A percentile compares a stretch with the other conserved stretches of the same genome.
Conservation (phyloP, 1,140 invertebrate species). For the Bombyx mandarina region DNA sequence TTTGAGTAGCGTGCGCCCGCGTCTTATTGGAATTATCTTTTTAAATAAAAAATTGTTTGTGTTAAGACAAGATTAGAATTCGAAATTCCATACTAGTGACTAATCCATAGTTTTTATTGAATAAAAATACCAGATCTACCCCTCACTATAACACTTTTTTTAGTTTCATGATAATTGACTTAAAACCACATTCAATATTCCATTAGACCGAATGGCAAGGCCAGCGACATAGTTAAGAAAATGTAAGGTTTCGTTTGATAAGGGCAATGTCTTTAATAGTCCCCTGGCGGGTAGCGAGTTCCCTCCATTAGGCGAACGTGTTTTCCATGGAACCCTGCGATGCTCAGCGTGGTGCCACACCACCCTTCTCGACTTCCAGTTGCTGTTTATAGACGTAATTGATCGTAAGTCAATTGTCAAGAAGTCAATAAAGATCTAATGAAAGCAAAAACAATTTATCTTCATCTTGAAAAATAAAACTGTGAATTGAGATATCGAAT, state of each 20-base stretch:
- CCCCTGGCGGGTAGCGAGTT: constrained; percentile 31
- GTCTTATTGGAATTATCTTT: too few relatives aligned
- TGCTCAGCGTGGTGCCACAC: constrained; percentile 34
- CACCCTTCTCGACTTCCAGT: constrained; percentile 19
- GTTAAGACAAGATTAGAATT: too few relatives aligned
- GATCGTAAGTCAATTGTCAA: not conserved
- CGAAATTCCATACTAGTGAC: too few relatives aligned
- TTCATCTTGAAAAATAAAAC: not conserved
- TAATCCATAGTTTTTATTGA: too few relatives aligned
- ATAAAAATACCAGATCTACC: too few relatives aligned
- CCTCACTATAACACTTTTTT: too few relatives aligned
- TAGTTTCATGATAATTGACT: too few relatives aligned
- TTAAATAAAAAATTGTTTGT: too few relatives aligned
- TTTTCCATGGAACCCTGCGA: constrained; percentile 33
- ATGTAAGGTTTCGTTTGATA: constrained; percentile 38
- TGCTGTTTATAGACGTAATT: not conserved
- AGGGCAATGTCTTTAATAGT: constrained; percentile 41
- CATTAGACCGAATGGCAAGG: constrained; percentile 8
- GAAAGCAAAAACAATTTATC: too few relatives aligned
- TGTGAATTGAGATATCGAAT: too few relatives aligned
- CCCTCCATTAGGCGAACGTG: constrained; percentile 51
- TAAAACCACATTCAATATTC: too few relatives aligned
- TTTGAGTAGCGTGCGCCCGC: too few relatives aligned
- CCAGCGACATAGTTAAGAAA: constrained; percentile 45
- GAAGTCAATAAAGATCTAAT: constrained; percentile 3